Evolutionary conservation across 2,797 vertebrate genomes (phyloP).

Genomic region (Microchirus variegatus): DNA sequence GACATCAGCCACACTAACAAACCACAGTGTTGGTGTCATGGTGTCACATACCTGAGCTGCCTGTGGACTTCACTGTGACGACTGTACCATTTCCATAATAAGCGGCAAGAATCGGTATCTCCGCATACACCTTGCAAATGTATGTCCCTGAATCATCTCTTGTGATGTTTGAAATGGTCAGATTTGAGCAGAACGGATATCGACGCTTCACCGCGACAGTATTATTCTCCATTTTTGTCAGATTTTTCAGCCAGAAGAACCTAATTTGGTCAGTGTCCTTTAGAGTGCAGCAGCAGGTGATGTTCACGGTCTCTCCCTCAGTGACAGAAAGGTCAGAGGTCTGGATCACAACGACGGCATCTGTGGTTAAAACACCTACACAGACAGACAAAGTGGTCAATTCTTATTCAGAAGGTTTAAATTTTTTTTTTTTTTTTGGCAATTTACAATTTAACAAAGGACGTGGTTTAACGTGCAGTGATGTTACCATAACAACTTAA

Average conservation of each 20-base stretch:
- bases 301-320: conserved; percentile 21
- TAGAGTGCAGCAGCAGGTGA: conserved; percentile 47
- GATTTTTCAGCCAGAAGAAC: conserved; percentile 19
- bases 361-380: neutral
- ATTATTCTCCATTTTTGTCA: too few relatives aligned
- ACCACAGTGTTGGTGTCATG: neutral
- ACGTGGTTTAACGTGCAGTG: too few relatives aligned
- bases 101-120: conserved; percentile 9
- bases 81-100: conserved; percentile 64
- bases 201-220: too few relatives aligned
- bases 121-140: conserved; percentile 56
- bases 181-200: conserved; percentile 8
- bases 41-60: neutral
- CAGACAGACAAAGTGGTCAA: too few relatives aligned
- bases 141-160: conserved; percentile 60
- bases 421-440: too few relatives aligned
- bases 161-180: conserved; percentile 30
- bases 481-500: too few relatives aligned
- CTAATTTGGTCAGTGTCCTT: rapidly evolving
- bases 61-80: conserved; percentile 24
- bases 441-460: too few relatives aligned
- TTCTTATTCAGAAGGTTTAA: too few relatives aligned
- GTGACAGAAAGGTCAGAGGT: conserved; percentile 8
- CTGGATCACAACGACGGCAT: conserved; percentile 38
- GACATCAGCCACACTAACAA: too few relatives aligned